Conservation (phyloP, 2,888 invertebrate species). For the Subacronicta megacephala region DNA sequence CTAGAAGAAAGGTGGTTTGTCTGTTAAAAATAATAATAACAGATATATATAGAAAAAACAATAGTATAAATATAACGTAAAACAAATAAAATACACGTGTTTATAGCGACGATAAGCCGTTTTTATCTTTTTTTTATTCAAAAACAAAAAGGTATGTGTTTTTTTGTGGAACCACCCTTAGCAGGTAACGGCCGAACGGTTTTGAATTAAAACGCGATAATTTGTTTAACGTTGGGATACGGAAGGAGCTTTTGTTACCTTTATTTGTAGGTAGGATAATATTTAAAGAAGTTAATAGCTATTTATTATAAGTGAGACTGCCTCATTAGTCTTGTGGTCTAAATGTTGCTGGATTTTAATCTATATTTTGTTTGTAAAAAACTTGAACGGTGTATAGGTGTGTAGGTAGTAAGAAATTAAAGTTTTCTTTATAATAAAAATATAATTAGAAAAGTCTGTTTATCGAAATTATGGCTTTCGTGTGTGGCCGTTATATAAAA, state of each 20-base stretch:
- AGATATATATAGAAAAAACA: no score
- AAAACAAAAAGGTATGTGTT: constrained; percentile 34
- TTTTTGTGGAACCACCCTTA: constrained; percentile 40
- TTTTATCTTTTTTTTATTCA: constrained; percentile 37
- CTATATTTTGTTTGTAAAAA: no score
- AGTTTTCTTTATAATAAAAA: no score
- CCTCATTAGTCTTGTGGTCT: no score
- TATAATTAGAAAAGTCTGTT: no score
- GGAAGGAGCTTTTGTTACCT: constrained; percentile 39
- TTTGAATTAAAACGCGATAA: constrained; percentile 65
- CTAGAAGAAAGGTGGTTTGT: no score
- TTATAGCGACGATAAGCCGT: constrained; percentile 37
- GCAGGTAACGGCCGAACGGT: constrained; percentile 54
- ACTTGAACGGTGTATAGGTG: no score
- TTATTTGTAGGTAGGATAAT: constrained; percentile 32
- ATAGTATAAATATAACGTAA: background rate
- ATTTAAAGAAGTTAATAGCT: constrained; percentile 43
- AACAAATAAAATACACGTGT: constrained; percentile 41
- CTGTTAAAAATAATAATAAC: no score
- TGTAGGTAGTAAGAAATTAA: no score
- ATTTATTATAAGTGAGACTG: constrained; percentile 42
- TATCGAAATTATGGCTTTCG: no score
- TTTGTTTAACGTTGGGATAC: constrained; percentile 59
- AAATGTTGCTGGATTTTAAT: no score
- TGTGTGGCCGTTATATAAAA: no score